These are phyloP conservation scores for Deilephila porcellus DNA, from an alignment of 2,888 invertebrate genomes.

Conservation along the genomic window DNA sequence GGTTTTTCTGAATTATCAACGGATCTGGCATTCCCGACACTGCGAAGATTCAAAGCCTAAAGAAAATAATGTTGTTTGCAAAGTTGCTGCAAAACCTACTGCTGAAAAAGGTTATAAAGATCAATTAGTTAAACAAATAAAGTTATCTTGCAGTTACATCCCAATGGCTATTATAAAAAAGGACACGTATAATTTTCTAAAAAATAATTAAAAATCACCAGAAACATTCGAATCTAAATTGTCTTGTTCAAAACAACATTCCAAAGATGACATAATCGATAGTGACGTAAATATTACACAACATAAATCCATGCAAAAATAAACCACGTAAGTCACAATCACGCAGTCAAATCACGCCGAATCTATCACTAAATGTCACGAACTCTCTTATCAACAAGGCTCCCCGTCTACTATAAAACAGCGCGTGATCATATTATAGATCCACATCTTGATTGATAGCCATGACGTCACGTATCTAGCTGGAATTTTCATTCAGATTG, in stretches of 20 bases:
- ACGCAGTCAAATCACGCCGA: neutral
- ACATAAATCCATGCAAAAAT: neutral
- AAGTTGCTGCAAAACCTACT: too few relatives aligned
- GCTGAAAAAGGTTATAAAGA: too few relatives aligned
- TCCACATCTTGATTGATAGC: slow-evolving; percentile 21
- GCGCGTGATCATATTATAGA: slow-evolving; percentile 21
- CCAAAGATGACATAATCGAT: too few relatives aligned
- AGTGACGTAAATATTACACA: slow-evolving; percentile 1
- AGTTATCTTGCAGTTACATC: too few relatives aligned
- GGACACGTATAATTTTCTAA: too few relatives aligned
- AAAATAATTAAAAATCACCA: too few relatives aligned
- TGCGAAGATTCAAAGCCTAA: neutral
- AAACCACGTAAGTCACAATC: neutral
- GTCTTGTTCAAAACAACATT: too few relatives aligned
- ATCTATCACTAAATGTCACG: slow-evolving; percentile 5
- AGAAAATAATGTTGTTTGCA: neutral
- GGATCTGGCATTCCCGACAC: neutral
- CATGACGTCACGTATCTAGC: slow-evolving; percentile 17
- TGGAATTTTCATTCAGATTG: slow-evolving; percentile 10
- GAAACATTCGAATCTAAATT: too few relatives aligned
- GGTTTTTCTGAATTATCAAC: neutral
- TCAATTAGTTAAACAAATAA: too few relatives aligned
- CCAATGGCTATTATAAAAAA: too few relatives aligned
- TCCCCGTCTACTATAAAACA: neutral
- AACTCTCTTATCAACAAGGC: slow-evolving; percentile 1